Percentiles rank a stretch among this genome's conserved stretches.
These are phyloP conservation scores for Eulimnadia texana DNA, from an alignment of 1,140 invertebrate genomes.

Conservation along the genomic window DNA sequence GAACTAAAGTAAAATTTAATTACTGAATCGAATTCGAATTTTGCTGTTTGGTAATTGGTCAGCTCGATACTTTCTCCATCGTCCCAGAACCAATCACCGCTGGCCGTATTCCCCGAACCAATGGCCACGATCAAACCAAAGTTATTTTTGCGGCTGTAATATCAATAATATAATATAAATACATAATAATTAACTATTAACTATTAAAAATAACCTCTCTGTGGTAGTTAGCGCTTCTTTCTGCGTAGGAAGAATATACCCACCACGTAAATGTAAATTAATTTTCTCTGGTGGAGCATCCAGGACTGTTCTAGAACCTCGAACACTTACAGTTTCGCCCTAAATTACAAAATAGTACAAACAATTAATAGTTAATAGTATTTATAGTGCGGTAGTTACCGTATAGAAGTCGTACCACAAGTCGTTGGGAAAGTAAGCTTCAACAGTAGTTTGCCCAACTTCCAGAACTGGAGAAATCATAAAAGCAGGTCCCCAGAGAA, in stretches of 20 bases:
- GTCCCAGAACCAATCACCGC: conserved; percentile 13
- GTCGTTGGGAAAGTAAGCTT: conserved; percentile 28
- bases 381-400: too few relatives aligned
- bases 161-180: neutral
- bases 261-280: conserved; percentile 28
- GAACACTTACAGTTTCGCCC: neutral
- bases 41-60: neutral
- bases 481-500: conserved; percentile 24
- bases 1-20: neutral
- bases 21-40: neutral
- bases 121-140: conserved; percentile 11
- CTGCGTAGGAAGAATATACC: conserved; percentile 29
- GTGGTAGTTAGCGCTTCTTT: conserved; percentile 26
- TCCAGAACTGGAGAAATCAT: conserved; percentile 22
- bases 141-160: conserved; percentile 5
- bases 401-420: conserved; percentile 33
- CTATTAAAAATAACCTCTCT: conserved; percentile 15
- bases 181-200: too few relatives aligned
- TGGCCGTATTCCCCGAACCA: neutral
- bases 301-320: neutral
- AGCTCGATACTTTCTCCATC: conserved; percentile 7
- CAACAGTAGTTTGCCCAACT: conserved; percentile 18
- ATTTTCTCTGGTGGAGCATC: conserved; percentile 19
- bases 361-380: neutral
- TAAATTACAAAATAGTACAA: neutral